A percentile compares a stretch with the other conserved stretches of the same genome.
These are phyloP conservation scores for Dexiosoma caninum DNA, from an alignment of 2,888 invertebrate species.

Conservation along the genomic window DNA sequence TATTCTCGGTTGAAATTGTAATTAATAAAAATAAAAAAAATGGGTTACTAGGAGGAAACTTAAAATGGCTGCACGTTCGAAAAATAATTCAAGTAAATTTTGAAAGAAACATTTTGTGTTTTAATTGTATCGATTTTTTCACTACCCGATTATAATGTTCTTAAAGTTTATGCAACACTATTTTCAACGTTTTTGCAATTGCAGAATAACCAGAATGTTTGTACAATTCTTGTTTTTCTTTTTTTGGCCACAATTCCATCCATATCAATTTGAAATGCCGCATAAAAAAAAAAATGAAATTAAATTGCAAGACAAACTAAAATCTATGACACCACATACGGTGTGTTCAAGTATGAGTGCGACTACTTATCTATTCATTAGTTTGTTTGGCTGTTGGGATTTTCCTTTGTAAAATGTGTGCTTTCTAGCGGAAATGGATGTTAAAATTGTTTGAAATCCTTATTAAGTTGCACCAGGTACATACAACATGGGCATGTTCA, in stretches of 20 bases:
- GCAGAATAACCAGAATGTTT: too few relatives aligned
- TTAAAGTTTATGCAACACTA: too few relatives aligned
- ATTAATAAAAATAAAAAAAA: too few relatives aligned
- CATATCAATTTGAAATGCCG: conserved; percentile 8
- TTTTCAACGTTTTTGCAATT: too few relatives aligned
- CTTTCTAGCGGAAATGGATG: conserved; percentile 57
- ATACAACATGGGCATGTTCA: conserved; percentile 25
- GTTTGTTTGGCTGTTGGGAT: not conserved
- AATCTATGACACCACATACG: conserved; percentile 58
- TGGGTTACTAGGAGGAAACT: too few relatives aligned
- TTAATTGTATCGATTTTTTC: too few relatives aligned
- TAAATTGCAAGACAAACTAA: conserved; percentile 38
- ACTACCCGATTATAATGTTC: too few relatives aligned
- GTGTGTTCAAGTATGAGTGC: conserved; percentile 19
- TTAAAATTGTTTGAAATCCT: conserved; percentile 57
- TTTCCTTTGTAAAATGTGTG: conserved; percentile 27
- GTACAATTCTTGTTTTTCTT: not conserved
- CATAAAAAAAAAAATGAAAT: not conserved
- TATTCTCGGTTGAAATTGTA: too few relatives aligned
- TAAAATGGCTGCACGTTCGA: too few relatives aligned
- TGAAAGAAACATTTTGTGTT: too few relatives aligned
- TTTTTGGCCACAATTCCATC: not conserved
- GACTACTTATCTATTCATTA: not conserved
- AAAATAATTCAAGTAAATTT: too few relatives aligned
- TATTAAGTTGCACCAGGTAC: conserved; percentile 8